These are phyloP conservation scores for Aphaenogaster floridana DNA, from an alignment of 1,140 invertebrate species.

Conservation along the genomic window DNA sequence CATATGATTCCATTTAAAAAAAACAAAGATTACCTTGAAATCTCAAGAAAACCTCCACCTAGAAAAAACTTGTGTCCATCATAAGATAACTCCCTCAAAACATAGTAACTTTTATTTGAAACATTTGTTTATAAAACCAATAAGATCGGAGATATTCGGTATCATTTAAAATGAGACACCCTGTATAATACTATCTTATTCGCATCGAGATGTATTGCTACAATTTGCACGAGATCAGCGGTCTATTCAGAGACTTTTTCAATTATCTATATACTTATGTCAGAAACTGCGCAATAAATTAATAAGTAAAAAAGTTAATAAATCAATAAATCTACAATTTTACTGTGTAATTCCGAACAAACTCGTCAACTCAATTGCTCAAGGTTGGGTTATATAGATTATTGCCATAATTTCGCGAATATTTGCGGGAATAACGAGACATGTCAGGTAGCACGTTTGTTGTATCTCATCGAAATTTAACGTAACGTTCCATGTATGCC, in stretches of 20 bases:
- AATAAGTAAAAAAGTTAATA: not conserved
- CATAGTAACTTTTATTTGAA: no score
- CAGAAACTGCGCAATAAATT: not conserved
- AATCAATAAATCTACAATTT: not conserved
- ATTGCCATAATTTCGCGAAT: not conserved
- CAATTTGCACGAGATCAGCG: not conserved
- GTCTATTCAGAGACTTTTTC: not conserved
- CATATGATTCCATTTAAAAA: no score
- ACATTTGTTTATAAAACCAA: no score
- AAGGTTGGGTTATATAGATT: not conserved
- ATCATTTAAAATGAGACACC: no score
- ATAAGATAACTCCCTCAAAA: no score
- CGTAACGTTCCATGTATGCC: not conserved
- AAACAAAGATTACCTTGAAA: no score
- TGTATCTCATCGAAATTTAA: conserved; percentile 45
- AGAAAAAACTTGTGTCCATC: no score
- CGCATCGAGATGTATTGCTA: not conserved
- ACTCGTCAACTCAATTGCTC: not conserved
- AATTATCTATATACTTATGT: not conserved
- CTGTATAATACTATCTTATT: not conserved
- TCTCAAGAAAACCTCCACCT: no score
- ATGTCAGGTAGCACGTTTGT: not conserved
- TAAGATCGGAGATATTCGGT: no score
- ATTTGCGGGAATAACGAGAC: not conserved
- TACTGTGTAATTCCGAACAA: not conserved